phyloP scores from a whole-genome alignment of 2,888 invertebrate genomes.

The Lacanobia wlatinum region DNA sequence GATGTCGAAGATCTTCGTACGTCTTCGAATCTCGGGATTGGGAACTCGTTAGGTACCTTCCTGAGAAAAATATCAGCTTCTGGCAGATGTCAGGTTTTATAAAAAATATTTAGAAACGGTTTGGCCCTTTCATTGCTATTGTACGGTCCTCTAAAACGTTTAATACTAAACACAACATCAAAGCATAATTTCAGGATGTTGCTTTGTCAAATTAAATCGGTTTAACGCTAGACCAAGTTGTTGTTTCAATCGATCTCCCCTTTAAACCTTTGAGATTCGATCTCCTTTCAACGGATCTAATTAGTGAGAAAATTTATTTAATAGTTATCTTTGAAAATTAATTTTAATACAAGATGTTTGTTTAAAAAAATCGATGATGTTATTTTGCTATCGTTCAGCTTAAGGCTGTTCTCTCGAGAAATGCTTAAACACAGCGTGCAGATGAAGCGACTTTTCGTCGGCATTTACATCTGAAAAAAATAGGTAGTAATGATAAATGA shows the following conservation, averaged over 20 bases:
- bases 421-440: no score
- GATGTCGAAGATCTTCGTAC: no score
- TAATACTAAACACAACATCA: constrained; percentile 12
- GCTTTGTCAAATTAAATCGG: constrained; percentile 26
- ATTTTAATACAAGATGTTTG: neutral
- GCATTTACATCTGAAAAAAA: no score
- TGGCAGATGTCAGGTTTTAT: no score
- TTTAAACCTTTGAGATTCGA: constrained; percentile 32
- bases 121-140: neutral
- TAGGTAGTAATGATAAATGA: no score
- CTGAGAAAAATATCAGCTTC: no score
- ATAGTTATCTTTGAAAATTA: constrained; percentile 11
- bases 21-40: no score
- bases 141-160: neutral
- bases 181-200: constrained; percentile 17
- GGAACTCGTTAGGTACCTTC: no score
- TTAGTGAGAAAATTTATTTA: constrained; percentile 20
- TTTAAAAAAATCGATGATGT: neutral
- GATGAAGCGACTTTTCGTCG: no score
- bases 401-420: no score
- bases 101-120: no score
- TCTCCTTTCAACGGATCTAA: constrained; percentile 12
- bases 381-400: no score
- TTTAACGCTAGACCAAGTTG: neutral
- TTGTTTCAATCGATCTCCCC: constrained; percentile 15